Conservation (phyloP, 2,797 vertebrate genomes). For the Gouania willdenowi region DNA sequence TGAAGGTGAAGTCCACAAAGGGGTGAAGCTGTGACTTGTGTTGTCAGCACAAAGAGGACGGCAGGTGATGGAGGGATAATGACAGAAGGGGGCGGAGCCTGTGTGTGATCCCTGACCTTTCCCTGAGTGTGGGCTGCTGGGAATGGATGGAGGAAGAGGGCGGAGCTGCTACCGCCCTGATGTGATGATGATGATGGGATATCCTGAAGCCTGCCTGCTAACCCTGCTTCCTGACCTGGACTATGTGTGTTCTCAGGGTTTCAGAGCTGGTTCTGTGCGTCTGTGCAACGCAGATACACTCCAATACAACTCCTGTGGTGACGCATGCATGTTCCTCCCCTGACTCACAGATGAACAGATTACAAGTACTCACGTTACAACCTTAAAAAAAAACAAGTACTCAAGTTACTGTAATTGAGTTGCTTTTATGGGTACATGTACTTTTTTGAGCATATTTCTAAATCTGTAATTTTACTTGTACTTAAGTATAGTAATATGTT, state of each 20-base stretch:
- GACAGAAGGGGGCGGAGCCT: constrained; percentile 56
- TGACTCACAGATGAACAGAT: no score
- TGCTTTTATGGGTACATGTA: no score
- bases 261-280: constrained; percentile 50
- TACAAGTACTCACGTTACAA: no score
- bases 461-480: no score
- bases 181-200: constrained; percentile 73
- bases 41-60: constrained; percentile 51
- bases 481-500: no score
- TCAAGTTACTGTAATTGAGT: no score
- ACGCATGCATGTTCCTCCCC: no score
- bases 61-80: constrained; percentile 74
- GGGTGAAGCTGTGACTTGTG: constrained; percentile 52
- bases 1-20: constrained; percentile 33
- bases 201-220: constrained; percentile 70
- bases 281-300: constrained; percentile 13
- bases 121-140: constrained; percentile 60
- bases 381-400: no score
- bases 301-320: constrained; percentile 14
- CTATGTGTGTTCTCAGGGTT: constrained; percentile 52
- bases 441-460: no score
- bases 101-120: constrained; percentile 63
- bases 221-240: constrained; percentile 57
- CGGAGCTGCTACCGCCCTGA: constrained; percentile 45
- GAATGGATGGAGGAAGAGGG: constrained; percentile 69